Conservation (phyloP, 2,797 vertebrate genomes). For the Gymnothorax javanicus region DNA sequence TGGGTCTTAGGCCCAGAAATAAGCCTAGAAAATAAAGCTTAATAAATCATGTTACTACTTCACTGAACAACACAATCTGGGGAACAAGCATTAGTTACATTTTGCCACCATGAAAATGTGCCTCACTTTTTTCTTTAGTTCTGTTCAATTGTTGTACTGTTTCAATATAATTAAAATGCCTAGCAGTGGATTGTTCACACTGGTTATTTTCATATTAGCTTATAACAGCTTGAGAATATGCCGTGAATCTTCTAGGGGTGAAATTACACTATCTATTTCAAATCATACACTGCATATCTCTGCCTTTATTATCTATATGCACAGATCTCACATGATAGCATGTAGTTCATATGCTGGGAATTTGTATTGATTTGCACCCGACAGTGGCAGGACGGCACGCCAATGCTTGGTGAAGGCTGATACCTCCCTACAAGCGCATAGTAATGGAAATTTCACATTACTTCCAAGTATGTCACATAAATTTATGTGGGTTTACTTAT, state of each 20-base stretch:
- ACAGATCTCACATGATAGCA: background rate
- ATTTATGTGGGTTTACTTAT: background rate
- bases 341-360: background rate
- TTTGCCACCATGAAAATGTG: background rate
- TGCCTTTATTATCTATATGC: too few relatives aligned
- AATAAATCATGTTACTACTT: background rate
- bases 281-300: background rate
- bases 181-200: background rate
- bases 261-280: background rate
- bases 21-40: too few relatives aligned
- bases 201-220: background rate
- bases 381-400: background rate
- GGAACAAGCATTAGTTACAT: background rate
- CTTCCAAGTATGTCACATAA: background rate
- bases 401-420: background rate
- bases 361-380: background rate
- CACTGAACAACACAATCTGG: background rate
- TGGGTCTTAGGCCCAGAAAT: too few relatives aligned
- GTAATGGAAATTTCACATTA: background rate
- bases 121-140: too few relatives aligned
- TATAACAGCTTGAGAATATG: background rate
- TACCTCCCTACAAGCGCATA: background rate
- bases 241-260: too few relatives aligned
- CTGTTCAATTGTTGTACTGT: background rate
- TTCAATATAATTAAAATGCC: background rate